Evolutionary conservation across 2,888 invertebrate species (phyloP), one percentile per base, ranked within the genome.

Genomic region (Cyclophora punctaria): DNA sequence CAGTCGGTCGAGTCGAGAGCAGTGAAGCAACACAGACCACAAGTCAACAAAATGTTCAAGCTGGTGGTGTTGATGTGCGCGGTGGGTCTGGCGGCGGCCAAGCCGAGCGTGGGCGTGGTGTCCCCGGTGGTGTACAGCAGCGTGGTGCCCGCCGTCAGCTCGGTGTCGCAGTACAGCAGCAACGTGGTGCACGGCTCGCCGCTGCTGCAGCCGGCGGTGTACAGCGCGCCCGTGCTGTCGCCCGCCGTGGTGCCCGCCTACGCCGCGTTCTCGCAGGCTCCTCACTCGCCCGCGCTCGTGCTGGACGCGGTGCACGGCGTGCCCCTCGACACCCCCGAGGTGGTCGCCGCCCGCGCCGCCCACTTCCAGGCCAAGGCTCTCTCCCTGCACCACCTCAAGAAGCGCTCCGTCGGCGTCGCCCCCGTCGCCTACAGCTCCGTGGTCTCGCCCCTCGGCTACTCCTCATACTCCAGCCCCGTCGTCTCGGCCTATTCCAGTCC

Each of bases 41-140:
- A 69, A 20, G 20, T 20, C 20, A 20, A 20, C 20, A 20, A 2
- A 20, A 88, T 89, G 88, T 82, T 67, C 71, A 87, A 87, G 75
- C 73, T 88, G 89, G 90, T 91, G 89, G 90, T 90, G 80, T 90
- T 92, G 87, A 90, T 90, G 74, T 90, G 90, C 69, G 78, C 91
- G 56, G 75, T 90, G 71, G 90, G 91, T 68, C 65, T 92, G 73
- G 91, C 87, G 59, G 89, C 82, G 58, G 92, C 92, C 73, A 89
- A 83, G 73, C 89, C 89, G 6, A 52, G 74, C 46, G 48, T 73
- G 42, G 67, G 73, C 41, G 46, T 73, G 40, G 66, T 80, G 51
- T 67, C 70, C 33, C 81, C 81, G 2, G 5, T 77, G 65, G 71
- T 74, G 2, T 84, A 83, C 71, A 67, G 70, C 54, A 63, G 76